Evolutionary conservation across 1,140 invertebrate species (phyloP).

Genomic region (Gonioctena quinquepunctata): DNA sequence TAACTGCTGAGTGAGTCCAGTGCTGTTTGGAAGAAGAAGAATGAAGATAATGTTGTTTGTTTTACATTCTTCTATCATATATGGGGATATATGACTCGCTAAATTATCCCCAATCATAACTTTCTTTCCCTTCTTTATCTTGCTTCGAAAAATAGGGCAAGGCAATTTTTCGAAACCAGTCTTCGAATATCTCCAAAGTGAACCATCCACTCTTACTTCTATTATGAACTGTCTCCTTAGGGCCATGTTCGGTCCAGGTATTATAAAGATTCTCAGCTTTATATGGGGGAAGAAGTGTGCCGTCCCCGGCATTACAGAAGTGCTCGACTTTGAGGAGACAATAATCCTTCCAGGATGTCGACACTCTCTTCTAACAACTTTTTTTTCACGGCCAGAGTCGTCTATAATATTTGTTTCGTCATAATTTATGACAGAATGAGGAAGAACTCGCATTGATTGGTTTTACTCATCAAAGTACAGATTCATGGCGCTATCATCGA

Average conservation of each 20-base stretch:
- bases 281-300: conserved; percentile 37
- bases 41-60: conserved; percentile 38
- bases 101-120: conserved; percentile 54
- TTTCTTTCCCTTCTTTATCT: conserved; percentile 41
- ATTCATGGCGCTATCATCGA: not conserved
- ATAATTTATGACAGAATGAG: conserved; percentile 9
- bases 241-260: conserved; percentile 37
- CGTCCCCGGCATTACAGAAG: conserved; percentile 44
- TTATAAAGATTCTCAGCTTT: conserved; percentile 42
- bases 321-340: conserved; percentile 43
- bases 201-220: conserved; percentile 42
- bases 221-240: conserved; percentile 37
- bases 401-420: conserved; percentile 13
- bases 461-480: conserved; percentile 4
- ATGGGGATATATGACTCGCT: conserved; percentile 46
- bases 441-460: not conserved
- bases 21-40: conserved; percentile 53
- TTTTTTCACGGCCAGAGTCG: conserved; percentile 16
- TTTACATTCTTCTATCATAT: conserved; percentile 35
- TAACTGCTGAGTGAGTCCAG: conserved; percentile 55
- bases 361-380: conserved; percentile 40
- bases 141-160: conserved; percentile 28
- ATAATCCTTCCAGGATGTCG: conserved; percentile 50
- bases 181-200: conserved; percentile 43
- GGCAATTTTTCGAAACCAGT: conserved; percentile 44